These are phyloP conservation scores for Drosophila santomea DNA, from an alignment of 1,140 invertebrate species.

Conservation along the genomic window DNA sequence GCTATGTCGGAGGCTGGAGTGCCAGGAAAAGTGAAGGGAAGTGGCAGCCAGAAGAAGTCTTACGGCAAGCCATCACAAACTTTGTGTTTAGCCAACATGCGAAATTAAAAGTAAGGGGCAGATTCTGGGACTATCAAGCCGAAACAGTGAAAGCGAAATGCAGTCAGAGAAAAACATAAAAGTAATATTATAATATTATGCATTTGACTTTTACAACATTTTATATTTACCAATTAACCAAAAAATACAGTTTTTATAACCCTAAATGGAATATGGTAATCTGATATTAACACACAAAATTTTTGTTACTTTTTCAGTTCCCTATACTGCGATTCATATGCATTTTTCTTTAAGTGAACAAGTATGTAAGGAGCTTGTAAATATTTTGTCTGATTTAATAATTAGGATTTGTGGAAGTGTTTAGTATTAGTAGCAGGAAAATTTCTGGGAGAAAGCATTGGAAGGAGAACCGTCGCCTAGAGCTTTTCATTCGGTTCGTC, in stretches of 20 bases:
- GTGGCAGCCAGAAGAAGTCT: slow-evolving; percentile 10
- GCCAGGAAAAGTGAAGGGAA: not conserved
- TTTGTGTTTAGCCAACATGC: slow-evolving; percentile 71
- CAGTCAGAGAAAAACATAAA: not conserved
- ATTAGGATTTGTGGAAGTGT: not conserved
- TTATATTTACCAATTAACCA: too few species aligned
- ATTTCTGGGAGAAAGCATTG: not conserved
- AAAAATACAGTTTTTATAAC: too few species aligned
- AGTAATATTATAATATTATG: too few species aligned
- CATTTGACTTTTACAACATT: too few species aligned
- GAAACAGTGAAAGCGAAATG: not conserved
- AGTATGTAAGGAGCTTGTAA: too few species aligned
- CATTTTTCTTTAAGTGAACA: too few species aligned
- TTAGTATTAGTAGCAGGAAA: slow-evolving; percentile 4
- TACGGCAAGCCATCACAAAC: slow-evolving; percentile 67
- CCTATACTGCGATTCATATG: too few species aligned
- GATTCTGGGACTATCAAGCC: not conserved
- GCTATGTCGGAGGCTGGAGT: not conserved
- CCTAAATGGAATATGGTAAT: too few species aligned
- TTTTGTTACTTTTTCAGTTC: too few species aligned
- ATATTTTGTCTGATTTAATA: too few species aligned
- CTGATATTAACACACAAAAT: too few species aligned
- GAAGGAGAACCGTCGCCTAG: not conserved
- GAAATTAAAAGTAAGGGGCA: slow-evolving; percentile 53
- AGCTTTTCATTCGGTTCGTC: slow-evolving; percentile 5